Evolutionary conservation across 1,140 invertebrate genomes (phyloP).

Genomic region (Platorchestia sp.): DNA sequence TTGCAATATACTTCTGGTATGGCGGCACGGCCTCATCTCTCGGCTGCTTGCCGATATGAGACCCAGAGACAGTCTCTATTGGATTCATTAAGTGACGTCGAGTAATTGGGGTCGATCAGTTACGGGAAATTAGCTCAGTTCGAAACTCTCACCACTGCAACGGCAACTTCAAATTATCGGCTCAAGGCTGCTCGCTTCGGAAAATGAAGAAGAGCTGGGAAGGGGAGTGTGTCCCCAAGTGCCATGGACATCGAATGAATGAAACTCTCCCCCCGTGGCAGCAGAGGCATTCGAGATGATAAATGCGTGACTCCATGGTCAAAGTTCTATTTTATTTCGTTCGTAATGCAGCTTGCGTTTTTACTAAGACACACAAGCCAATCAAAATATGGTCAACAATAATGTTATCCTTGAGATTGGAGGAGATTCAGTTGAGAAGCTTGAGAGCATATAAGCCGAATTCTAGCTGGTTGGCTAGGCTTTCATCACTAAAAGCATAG

Average conservation of each 20-base stretch:
- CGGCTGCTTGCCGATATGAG: not conserved
- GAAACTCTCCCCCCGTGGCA: not conserved
- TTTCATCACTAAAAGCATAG: too few species aligned
- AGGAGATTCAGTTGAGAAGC: too few species aligned
- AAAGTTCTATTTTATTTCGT: not conserved
- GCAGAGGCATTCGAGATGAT: not conserved
- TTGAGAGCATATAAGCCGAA: too few species aligned
- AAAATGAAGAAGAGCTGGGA: not conserved
- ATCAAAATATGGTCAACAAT: too few species aligned
- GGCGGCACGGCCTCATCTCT: not conserved
- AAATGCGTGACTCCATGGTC: too few species aligned
- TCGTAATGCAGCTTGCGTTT: too few species aligned
- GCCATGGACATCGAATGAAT: not conserved
- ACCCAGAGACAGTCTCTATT: constrained; percentile 7
- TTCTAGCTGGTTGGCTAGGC: too few species aligned
- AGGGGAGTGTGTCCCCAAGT: not conserved
- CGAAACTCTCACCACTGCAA: constrained; percentile 19
- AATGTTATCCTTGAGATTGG: too few species aligned
- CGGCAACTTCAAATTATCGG: constrained; percentile 42
- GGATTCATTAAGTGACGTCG: constrained; percentile 40
- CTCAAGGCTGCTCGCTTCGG: not conserved
- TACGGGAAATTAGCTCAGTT: constrained; percentile 34
- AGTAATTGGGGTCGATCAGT: constrained; percentile 42
- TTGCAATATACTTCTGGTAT: not conserved
- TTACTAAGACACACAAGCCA: too few species aligned